Evolutionary conservation across 2,113 vertebrate species (phyloP), one percentile per base, ranked within the genome.

Genomic region (Clarias macrocephalus): DNA sequence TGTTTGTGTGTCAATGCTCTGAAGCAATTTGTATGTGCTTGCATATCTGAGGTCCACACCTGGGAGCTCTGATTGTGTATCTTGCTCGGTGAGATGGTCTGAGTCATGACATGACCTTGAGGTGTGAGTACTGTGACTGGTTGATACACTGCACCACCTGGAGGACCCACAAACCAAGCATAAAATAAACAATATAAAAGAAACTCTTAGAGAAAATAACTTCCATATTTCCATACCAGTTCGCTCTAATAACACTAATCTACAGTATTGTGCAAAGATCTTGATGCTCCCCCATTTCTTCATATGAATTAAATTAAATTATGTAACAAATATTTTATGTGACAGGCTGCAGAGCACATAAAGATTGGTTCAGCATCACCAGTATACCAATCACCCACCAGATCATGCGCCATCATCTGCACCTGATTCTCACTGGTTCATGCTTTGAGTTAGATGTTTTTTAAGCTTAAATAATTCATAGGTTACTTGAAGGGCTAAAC

Each of bases 101-200:
- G 96, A 11, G 96, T 96, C 90, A 97, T 96, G 62, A 96, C 95
- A 70, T 97, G 96, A 80, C 96, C 96, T 91, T 97, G 96, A 10
- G 96, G 96, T 84, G 96, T 97, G 88, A 97, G 95, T 15, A 97
- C 95, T 0, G 96, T 97, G 85, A 97, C 95, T 6, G 96, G 96
- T 87, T 97, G 96, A 88, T 97, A 97, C 15, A 97, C 95, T 57
- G 96, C 92, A 37, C 84, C 88, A 89, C 21, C 28, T 86, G 85
- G 28, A 88, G 85, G 37, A 84, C n/a, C 56, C 56, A 72, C 57
- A 86, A 25, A 6, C 72, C 81, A 25, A 86, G 15, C 10, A 59
- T 89, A 80, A 66, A 19, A 82, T 5, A 28, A 48, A 65, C 82
- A 33, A 52, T 5, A 87, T 1, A 13, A 16, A 11, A 52, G 25